phyloP scores from a whole-genome alignment of 2,888 invertebrate species.

The Acholoe squamosa region DNA sequence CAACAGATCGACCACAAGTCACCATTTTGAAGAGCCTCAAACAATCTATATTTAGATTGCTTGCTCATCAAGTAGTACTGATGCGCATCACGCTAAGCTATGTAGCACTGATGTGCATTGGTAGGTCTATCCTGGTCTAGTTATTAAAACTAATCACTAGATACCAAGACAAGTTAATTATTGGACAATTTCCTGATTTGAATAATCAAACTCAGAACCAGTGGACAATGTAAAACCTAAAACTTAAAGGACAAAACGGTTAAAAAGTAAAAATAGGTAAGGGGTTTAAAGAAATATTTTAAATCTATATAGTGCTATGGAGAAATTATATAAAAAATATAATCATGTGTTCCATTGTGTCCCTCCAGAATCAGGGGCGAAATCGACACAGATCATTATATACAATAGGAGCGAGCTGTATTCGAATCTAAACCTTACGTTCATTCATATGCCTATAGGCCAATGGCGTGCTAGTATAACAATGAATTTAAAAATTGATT shows the following conservation, averaged over 20 bases:
- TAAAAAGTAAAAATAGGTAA: slow-evolving; percentile 5
- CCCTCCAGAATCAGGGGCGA: not conserved
- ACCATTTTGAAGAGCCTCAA: slow-evolving; percentile 27
- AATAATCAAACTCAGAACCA: not conserved
- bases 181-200: not conserved
- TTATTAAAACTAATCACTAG: not conserved
- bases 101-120: not conserved
- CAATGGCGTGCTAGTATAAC: too few species aligned
- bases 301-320: slow-evolving; percentile 22
- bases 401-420: not conserved
- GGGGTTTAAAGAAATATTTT: not conserved
- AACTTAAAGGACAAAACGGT: not conserved
- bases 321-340: slow-evolving; percentile 11
- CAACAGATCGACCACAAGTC: not conserved
- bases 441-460: not conserved
- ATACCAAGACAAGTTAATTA: slow-evolving; percentile 16
- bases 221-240: not conserved
- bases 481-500: not conserved
- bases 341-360: slow-evolving; percentile 28
- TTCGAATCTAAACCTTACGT: not conserved
- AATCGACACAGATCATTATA: slow-evolving; percentile 16
- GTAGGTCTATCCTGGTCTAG: not conserved
- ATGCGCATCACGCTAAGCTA: not conserved
- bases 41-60: not conserved
- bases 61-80: not conserved